These are phyloP conservation scores for Hydropsyche betteni DNA, from an alignment of 2,888 invertebrate genomes.

Conservation along the genomic window DNA sequence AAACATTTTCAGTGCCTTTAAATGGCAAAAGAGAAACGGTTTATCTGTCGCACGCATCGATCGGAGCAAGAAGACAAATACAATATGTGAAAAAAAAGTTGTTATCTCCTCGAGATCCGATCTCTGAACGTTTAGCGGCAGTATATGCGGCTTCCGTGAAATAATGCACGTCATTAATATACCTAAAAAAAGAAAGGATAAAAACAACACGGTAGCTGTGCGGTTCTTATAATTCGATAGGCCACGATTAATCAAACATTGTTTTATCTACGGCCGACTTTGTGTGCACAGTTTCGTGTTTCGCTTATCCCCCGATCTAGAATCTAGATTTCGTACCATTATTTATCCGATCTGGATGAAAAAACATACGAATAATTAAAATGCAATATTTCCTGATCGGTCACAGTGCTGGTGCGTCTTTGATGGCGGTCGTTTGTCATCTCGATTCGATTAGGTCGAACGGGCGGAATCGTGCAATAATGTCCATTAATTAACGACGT, in stretches of 20 bases:
- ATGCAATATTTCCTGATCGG: constrained; percentile 2
- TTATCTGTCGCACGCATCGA: constrained; percentile 15
- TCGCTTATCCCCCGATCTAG: constrained; percentile 20
- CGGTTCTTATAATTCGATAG: constrained; percentile 10
- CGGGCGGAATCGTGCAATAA: no score
- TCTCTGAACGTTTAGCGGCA: not conserved
- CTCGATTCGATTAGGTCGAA: no score
- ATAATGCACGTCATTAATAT: constrained; percentile 26
- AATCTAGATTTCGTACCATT: constrained; percentile 19
- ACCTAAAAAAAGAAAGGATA: not conserved
- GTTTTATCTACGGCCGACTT: constrained; percentile 16
- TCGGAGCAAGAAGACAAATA: not conserved
- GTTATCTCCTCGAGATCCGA: constrained; percentile 23
- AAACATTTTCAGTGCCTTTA: constrained; percentile 22
- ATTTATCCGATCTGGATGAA: constrained; percentile 3
- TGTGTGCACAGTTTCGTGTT: not conserved
- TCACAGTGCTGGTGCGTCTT: no score
- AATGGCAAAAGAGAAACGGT: constrained; percentile 28
- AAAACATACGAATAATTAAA: constrained; percentile 19
- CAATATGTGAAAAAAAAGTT: constrained; percentile 7
- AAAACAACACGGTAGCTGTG: constrained; percentile 16
- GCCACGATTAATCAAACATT: constrained; percentile 23
- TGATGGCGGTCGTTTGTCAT: no score
- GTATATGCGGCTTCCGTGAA: constrained; percentile 11
- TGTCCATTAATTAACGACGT: no score